Conservation (phyloP, 2,797 vertebrate species). For the Cygnus olor region DNA sequence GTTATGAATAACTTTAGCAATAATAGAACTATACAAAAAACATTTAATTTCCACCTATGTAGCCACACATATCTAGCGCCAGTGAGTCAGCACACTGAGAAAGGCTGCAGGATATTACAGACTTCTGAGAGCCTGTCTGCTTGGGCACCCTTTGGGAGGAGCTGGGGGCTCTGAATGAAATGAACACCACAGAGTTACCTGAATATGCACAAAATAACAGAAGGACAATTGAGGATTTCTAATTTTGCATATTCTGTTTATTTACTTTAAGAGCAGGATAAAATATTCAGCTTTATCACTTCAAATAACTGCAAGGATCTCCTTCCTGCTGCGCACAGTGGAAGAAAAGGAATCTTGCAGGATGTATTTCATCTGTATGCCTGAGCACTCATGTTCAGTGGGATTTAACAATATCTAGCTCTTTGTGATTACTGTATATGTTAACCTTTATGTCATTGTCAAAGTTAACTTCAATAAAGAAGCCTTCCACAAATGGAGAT, state of each 20-base stretch:
- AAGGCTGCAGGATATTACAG: neutral
- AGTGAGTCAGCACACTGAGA: neutral
- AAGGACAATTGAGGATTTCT: neutral
- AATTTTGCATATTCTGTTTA: neutral
- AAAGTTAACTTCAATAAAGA: slow-evolving; percentile 11
- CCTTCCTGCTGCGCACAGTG: neutral
- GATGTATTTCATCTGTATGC: neutral
- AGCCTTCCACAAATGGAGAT: neutral
- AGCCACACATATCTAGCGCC: neutral
- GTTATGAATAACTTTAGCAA: neutral
- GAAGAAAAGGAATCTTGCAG: neutral
- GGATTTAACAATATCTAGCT: neutral
- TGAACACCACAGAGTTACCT: neutral
- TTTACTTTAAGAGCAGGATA: neutral
- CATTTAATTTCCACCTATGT: neutral
- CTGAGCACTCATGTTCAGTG: neutral
- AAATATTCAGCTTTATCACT: neutral
- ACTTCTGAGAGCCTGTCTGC: neutral
- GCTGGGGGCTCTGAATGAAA: neutral
- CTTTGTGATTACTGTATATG: neutral
- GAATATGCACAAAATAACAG: neutral
- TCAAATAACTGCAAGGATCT: neutral
- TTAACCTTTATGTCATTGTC: neutral
- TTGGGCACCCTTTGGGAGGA: neutral
- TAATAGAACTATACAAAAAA: neutral